Evolutionary conservation across 1,140 invertebrate genomes (phyloP).

Genomic region (Eriosoma lanigerum): DNA sequence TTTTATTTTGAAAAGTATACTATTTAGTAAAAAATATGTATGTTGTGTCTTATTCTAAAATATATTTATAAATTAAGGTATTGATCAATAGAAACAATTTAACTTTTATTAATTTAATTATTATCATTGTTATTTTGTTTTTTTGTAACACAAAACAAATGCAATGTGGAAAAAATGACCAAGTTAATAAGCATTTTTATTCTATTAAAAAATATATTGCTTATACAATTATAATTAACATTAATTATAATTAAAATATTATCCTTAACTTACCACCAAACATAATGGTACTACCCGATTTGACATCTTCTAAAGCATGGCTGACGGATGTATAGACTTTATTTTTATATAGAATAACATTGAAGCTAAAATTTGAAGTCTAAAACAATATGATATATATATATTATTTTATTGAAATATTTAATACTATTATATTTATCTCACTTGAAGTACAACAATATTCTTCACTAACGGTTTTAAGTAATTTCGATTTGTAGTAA

Average conservation of each 20-base stretch:
- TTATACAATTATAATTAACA: too few species aligned
- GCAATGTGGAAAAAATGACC: too few species aligned
- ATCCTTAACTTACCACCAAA: constrained; percentile 54
- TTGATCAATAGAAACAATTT: too few species aligned
- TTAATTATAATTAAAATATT: background rate
- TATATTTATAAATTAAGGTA: too few species aligned
- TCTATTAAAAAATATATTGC: constrained; percentile 59
- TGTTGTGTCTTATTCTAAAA: too few species aligned
- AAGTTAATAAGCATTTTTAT: too few species aligned
- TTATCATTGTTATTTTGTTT: too few species aligned
- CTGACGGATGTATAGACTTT: constrained; percentile 53
- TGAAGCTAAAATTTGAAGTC: constrained; percentile 35
- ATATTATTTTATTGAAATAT: background rate
- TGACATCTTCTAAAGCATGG: constrained; percentile 56
- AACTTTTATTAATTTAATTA: too few species aligned
- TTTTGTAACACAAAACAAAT: too few species aligned
- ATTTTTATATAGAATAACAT: constrained; percentile 2
- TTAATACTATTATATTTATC: background rate
- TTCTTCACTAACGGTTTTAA: constrained; percentile 3
- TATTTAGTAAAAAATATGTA: too few species aligned
- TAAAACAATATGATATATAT: constrained; percentile 16
- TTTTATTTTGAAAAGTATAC: too few species aligned
- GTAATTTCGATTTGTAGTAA: background rate
- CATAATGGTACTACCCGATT: constrained; percentile 54
- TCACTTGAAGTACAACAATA: constrained; percentile 17